Percentiles rank a stretch among this genome's conserved stretches.
phyloP scores from a whole-genome alignment of 2,888 invertebrate species.

The Pseudeuparius sepicola region DNA sequence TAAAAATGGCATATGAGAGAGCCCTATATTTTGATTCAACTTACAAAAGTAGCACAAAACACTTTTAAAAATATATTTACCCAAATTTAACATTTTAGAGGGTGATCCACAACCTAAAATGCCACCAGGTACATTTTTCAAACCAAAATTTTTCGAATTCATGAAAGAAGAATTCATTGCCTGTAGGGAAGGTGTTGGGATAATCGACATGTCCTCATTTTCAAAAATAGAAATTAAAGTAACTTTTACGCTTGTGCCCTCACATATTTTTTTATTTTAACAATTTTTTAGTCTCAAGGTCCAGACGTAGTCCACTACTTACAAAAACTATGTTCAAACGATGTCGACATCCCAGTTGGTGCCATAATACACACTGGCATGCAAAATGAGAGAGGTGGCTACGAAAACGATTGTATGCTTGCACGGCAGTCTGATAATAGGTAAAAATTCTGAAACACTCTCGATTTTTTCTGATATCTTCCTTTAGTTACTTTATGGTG shows the following conservation, averaged over 20 bases:
- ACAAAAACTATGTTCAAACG: conserved; percentile 56
- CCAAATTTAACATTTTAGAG: too few species aligned
- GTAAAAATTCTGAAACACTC: conserved; percentile 34
- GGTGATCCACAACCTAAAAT: conserved; percentile 43
- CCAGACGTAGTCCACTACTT: conserved; percentile 51
- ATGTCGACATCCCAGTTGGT: conserved; percentile 53
- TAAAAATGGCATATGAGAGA: conserved; percentile 61
- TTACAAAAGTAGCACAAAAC: conserved; percentile 39
- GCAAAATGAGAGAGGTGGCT: conserved; percentile 60
- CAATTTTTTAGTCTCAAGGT: conserved; percentile 43
- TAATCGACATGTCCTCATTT: conserved; percentile 72
- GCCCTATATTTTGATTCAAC: conserved; percentile 57
- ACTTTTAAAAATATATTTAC: neutral
- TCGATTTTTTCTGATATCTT: neutral
- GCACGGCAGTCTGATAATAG: conserved; percentile 50
- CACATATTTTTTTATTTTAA: too few species aligned
- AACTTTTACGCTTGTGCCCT: too few species aligned
- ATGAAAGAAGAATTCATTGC: conserved; percentile 62
- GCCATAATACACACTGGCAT: conserved; percentile 59
- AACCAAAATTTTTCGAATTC: conserved; percentile 58
- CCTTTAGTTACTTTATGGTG: conserved; percentile 63
- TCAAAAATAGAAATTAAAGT: conserved; percentile 66
- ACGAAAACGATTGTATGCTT: conserved; percentile 65
- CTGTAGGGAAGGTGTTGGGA: conserved; percentile 64
- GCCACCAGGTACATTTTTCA: conserved; percentile 54